Conservation (phyloP, 2,888 invertebrate genomes). For the Meta bourneti region DNA sequence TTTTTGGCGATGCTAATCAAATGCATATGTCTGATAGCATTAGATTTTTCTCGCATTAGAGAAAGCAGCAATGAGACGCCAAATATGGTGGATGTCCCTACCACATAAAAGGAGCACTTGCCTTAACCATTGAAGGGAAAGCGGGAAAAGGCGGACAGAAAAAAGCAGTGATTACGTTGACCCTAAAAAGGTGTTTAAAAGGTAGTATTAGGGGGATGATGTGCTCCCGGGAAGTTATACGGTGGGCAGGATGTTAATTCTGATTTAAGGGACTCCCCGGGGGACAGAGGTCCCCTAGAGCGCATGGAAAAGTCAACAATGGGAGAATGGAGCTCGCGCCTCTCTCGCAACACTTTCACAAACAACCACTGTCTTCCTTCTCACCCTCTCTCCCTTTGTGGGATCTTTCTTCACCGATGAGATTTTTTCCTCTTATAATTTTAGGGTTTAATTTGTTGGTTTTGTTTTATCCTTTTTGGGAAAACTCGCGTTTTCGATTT, state of each 20-base stretch:
- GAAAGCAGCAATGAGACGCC: slow-evolving; percentile 8
- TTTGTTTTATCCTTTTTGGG: too few species aligned
- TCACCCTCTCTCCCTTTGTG: not conserved
- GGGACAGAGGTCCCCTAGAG: slow-evolving; percentile 13
- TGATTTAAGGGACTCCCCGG: slow-evolving; percentile 54
- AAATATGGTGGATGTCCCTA: not conserved
- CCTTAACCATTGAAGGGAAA: not conserved
- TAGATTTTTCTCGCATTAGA: too few species aligned
- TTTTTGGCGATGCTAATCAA: too few species aligned
- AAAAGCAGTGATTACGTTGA: not conserved
- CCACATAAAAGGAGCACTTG: not conserved
- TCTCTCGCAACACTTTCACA: slow-evolving; percentile 15
- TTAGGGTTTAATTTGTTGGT: too few species aligned
- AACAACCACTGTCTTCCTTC: slow-evolving; percentile 2
- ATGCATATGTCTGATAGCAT: too few species aligned
- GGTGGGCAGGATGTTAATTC: slow-evolving; percentile 51
- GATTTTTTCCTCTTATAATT: not conserved
- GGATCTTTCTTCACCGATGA: not conserved
- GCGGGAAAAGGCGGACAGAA: not conserved
- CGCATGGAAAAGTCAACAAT: slow-evolving; percentile 33
- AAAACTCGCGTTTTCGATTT: too few species aligned
- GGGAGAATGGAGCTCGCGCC: not conserved
- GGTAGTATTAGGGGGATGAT: slow-evolving; percentile 26
- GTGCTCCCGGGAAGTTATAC: slow-evolving; percentile 21
- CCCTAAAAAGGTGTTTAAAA: slow-evolving; percentile 39